A percentile compares a stretch with the other conserved stretches of the same genome.
Evolutionary conservation across 2,888 invertebrate genomes (phyloP).

Genomic region (Chrysolina americana): DNA sequence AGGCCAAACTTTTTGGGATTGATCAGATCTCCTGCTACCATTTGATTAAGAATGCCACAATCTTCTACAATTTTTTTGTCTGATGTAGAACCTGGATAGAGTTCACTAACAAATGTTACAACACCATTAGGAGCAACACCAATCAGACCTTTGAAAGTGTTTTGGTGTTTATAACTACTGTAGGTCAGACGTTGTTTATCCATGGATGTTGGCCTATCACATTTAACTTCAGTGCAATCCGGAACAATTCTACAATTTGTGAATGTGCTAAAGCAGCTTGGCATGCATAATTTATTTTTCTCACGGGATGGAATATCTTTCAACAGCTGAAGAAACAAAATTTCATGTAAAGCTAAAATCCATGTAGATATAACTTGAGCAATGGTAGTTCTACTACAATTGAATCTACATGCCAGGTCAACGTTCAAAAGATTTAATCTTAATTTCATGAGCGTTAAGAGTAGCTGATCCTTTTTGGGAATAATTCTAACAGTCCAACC

Average conservation of each 20-base stretch:
- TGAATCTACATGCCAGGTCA: conserved; percentile 22
- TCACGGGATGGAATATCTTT: background rate
- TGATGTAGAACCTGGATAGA: conserved; percentile 34
- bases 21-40: conserved; percentile 4
- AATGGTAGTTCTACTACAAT: conserved; percentile 1
- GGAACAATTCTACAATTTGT: background rate
- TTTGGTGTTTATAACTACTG: too few species aligned
- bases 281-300: background rate
- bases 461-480: conserved; percentile 26
- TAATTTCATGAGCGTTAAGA: conserved; percentile 26
- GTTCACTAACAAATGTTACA: too few species aligned
- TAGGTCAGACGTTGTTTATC: too few species aligned
- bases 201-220: background rate
- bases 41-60: conserved; percentile 14
- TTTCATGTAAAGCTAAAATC: conserved; percentile 6
- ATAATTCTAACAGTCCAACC: conserved; percentile 18
- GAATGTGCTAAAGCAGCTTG: background rate
- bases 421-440: conserved; percentile 16
- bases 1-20: background rate
- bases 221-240: background rate
- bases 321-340: background rate
- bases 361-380: conserved; percentile 22
- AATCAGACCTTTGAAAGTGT: too few species aligned
- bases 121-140: too few species aligned
- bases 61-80: conserved; percentile 34